These are phyloP conservation scores for Bombus waltoni DNA, from an alignment of 1,140 invertebrate species.

Conservation along the genomic window DNA sequence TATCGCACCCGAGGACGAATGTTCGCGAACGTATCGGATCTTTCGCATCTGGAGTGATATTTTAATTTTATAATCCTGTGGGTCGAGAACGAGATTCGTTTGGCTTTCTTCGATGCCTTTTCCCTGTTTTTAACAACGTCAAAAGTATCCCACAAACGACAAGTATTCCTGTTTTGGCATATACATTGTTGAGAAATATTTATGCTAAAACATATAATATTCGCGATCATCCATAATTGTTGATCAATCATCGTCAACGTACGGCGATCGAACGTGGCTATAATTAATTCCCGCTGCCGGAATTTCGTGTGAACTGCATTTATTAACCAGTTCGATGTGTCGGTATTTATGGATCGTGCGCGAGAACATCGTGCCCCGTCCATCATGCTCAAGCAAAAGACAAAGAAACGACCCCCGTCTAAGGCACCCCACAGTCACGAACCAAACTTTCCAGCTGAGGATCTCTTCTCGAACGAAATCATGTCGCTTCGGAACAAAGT, in stretches of 20 bases:
- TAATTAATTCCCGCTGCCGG: constrained; percentile 55
- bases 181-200: no score
- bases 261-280: neutral
- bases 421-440: no score
- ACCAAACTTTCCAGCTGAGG: neutral
- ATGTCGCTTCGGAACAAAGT: neutral
- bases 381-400: constrained; percentile 3
- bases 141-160: no score
- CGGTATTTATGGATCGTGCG: constrained; percentile 43
- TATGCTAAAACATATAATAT: neutral
- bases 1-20: neutral
- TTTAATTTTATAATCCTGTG: neutral
- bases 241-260: neutral
- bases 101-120: neutral
- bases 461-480: neutral
- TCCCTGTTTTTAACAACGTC: neutral
- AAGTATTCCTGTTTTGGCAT: no score
- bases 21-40: neutral
- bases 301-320: constrained; percentile 38
- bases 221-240: neutral
- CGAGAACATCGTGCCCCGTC: constrained; percentile 29
- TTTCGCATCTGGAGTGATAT: neutral
- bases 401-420: neutral
- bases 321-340: constrained; percentile 31
- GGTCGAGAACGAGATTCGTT: neutral